These are phyloP conservation scores for Gastrophysa polygoni DNA, from an alignment of 2,888 invertebrate species.

Conservation along the genomic window DNA sequence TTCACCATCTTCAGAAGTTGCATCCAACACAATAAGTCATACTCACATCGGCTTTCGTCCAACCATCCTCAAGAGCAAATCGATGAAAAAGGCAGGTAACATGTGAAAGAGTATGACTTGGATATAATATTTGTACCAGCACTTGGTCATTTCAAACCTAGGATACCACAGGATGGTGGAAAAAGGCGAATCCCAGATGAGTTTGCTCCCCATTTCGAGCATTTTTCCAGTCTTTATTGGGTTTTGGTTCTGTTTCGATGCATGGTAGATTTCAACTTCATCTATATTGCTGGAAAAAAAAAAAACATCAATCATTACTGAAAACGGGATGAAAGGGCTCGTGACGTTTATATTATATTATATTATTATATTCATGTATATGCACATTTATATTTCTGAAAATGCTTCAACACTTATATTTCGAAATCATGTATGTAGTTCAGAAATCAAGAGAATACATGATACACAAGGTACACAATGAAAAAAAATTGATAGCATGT, in stretches of 20 bases:
- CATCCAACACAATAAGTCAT: too few relatives aligned
- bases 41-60: conserved; percentile 58
- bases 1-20: too few relatives aligned
- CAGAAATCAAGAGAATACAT: too few relatives aligned
- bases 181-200: conserved; percentile 66
- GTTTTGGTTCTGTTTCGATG: conserved; percentile 73
- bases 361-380: too few relatives aligned
- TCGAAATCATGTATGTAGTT: too few relatives aligned
- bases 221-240: conserved; percentile 70
- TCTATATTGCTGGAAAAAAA: conserved; percentile 26
- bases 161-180: conserved; percentile 75
- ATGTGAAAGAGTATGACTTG: conserved; percentile 51
- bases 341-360: too few relatives aligned
- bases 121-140: conserved; percentile 67
- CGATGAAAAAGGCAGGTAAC: conserved; percentile 78
- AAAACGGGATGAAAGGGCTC: too few relatives aligned
- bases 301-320: too few relatives aligned
- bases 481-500: too few relatives aligned
- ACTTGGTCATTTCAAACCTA: conserved; percentile 64
- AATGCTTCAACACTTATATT: too few relatives aligned
- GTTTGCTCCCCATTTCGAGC: conserved; percentile 49
- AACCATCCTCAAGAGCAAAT: conserved; percentile 66
- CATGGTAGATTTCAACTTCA: conserved; percentile 76
- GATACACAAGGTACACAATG: too few relatives aligned
- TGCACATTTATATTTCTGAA: too few relatives aligned